Evolutionary conservation across 1,140 invertebrate species (phyloP), one percentile per base, ranked within the genome.

Genomic region (Tetramorium simillimum): DNA sequence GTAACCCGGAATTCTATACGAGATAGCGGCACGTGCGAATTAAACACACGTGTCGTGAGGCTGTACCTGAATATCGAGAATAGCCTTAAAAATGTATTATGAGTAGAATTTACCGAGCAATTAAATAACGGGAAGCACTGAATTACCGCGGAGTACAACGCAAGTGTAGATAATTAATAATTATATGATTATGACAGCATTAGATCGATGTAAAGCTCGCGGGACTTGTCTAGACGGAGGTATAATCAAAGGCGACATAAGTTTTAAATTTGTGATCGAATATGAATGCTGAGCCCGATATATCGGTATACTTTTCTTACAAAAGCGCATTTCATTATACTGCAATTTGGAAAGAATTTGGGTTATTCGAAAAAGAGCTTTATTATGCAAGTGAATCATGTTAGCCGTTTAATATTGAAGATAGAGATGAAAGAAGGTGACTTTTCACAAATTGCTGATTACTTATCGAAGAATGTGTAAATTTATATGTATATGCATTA

Each of bases 401-500:
- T 62, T 28, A 62, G n/a, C n/a, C n/a, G n/a, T n/a, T n/a, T n/a
- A n/a, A n/a, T n/a, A n/a, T n/a, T n/a, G n/a, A n/a, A n/a, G n/a
- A n/a, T 43, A 33, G 5, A 75, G 37, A 62, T 70, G 28, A 33
- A n/a, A 24, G 40, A 24, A 2, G 7, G 9, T 14, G 18, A 14
- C 14, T 60, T 56, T 21, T 3, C 21, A 21, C 70, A 53, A 65
- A 58, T 53, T 49, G 62, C 56, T 85, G 80, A 89, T 85, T 78
- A n/a, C 60, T 33, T 7, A 37, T 53, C 3, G 43, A 75, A 43
- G 85, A 90, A 58, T 75, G 60, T 58, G 85, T 28, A 90, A 90
- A 87, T 89, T 90, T 87, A 89, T 85, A 73, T 72, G 85, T 87
- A 89, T 85, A 73, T 72, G 85, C 60, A 85, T 89, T 84, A 90